Percentiles rank a stretch among this genome's conserved stretches.
Conservation (phyloP, 2,888 invertebrate species). For the Lasioglossum leucozonium region DNA sequence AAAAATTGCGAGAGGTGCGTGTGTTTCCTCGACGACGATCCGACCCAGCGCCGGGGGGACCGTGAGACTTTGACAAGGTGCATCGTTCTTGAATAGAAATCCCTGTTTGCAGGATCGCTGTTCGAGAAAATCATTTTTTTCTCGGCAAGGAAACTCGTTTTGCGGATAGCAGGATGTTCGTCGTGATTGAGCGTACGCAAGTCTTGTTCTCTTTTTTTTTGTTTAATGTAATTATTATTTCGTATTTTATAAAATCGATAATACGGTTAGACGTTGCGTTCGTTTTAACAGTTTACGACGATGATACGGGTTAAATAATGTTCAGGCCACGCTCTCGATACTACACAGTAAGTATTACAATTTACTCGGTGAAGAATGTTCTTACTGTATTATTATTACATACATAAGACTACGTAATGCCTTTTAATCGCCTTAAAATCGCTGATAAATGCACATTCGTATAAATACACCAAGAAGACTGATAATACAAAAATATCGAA, state of each 20-base stretch:
- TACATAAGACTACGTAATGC: conserved; percentile 23
- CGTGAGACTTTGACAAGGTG: conserved; percentile 61
- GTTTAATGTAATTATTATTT: conserved; percentile 20
- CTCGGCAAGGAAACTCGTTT: background rate
- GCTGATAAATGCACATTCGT: background rate
- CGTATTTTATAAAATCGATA: conserved; percentile 21
- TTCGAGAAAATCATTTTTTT: background rate
- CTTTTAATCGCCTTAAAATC: conserved; percentile 5
- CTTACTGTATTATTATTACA: background rate
- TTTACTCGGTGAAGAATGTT: conserved; percentile 7
- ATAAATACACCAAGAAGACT: conserved; percentile 10
- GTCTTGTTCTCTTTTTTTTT: background rate
- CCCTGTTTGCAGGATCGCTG: background rate
- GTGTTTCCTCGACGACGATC: conserved; percentile 46
- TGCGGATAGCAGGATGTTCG: background rate
- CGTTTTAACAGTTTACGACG: conserved; percentile 33
- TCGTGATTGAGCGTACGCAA: background rate
- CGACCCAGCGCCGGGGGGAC: conserved; percentile 51
- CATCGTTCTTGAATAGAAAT: conserved; percentile 5
- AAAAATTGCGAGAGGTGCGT: conserved; percentile 64
- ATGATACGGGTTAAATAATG: conserved; percentile 28
- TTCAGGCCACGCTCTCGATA: conserved; percentile 13
- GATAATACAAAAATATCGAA: conserved; percentile 29
- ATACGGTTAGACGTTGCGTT: conserved; percentile 1
- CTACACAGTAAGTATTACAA: conserved; percentile 33